Conservation (phyloP, 2,113 vertebrate species). For the Spea multiplicata region DNA sequence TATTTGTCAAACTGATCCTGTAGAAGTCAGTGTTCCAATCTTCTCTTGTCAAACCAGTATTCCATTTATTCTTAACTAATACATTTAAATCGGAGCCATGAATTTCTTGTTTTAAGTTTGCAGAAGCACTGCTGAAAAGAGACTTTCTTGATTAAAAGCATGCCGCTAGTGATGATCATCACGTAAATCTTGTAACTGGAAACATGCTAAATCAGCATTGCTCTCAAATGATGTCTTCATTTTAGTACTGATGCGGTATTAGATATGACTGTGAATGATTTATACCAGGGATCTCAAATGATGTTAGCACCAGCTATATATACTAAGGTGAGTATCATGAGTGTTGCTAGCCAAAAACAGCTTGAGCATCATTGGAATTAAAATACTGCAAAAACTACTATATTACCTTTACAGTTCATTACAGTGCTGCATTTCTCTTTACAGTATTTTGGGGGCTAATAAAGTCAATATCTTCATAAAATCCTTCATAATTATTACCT, state of each 20-base stretch:
- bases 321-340: no score
- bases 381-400: no score
- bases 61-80: neutral
- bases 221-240: neutral
- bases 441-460: no score
- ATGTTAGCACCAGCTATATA: no score
- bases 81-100: neutral
- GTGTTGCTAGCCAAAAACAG: no score
- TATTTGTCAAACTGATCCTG: no score
- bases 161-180: neutral
- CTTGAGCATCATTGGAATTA: no score
- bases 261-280: neutral
- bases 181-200: slow-evolving; percentile 2
- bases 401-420: no score
- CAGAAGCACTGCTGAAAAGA: slow-evolving; percentile 4
- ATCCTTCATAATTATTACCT: no score
- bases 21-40: no score
- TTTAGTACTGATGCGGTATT: neutral
- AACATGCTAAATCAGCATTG: slow-evolving; percentile 3
- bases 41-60: neutral
- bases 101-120: neutral
- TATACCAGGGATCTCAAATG: neutral
- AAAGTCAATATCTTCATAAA: no score
- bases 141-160: neutral
- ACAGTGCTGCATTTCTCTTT: no score